phyloP scores from a whole-genome alignment of 2,888 invertebrate species.

The Sisyra terminalis region DNA sequence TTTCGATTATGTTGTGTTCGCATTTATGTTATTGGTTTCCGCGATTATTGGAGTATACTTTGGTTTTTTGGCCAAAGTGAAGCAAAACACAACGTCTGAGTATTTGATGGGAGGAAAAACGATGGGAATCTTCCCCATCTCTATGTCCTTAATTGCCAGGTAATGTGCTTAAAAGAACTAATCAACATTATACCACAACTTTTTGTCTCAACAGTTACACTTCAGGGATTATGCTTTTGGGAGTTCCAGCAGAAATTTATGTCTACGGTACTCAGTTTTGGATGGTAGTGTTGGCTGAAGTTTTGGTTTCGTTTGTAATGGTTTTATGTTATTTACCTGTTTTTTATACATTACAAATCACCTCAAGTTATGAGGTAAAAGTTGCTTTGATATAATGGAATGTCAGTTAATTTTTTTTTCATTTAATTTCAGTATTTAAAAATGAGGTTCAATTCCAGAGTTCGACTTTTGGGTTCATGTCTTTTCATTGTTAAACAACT shows the following conservation, averaged over 20 bases:
- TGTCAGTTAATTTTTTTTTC: background rate
- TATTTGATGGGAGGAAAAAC: constrained; percentile 60
- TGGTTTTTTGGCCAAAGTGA: constrained; percentile 48
- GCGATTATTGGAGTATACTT: constrained; percentile 53
- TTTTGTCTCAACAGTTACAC: constrained; percentile 37
- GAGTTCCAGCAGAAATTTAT: constrained; percentile 61
- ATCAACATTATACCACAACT: constrained; percentile 1
- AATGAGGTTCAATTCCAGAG: constrained; percentile 48
- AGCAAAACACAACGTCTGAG: constrained; percentile 51
- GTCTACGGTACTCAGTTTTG: constrained; percentile 58
- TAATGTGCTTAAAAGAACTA: constrained; percentile 26
- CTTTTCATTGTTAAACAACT: constrained; percentile 59
- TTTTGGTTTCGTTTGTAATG: constrained; percentile 48
- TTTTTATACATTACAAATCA: constrained; percentile 55
- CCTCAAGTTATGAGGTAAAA: constrained; percentile 56
- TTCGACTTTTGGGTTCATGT: constrained; percentile 46
- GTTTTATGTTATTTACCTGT: constrained; percentile 51
- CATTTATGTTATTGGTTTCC: constrained; percentile 43
- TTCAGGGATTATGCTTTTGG: constrained; percentile 55
- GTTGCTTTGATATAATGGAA: background rate
- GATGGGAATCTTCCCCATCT: constrained; percentile 64
- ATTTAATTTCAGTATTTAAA: constrained; percentile 44
- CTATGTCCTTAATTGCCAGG: constrained; percentile 64
- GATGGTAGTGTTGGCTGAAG: constrained; percentile 45
- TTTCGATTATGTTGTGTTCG: constrained; percentile 49